Base-by-base conservation (phyloP, 2,888 invertebrate genomes). In the Orchesellides sinensis region DNA sequence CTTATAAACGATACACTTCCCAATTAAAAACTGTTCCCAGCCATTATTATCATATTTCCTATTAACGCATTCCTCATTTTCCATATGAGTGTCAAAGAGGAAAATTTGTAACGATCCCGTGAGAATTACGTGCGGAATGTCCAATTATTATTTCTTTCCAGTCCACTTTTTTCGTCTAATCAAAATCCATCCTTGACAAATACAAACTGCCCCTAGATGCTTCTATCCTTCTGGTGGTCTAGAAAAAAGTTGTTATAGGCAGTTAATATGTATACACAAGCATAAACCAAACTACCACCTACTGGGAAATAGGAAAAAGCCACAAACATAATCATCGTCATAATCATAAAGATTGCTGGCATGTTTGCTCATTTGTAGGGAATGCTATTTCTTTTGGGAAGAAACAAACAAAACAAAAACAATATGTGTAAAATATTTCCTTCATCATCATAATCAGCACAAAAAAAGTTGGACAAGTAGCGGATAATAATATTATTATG, bases 261-360 rank as follows among this genome's bases (percentile, higher is more conserved):
- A n/a, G n/a, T n/a, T n/a, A n/a, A 8, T 35, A 35, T 12, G 12
- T 35, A 5, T 12, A 35, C 12, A 35, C 5, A 35, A 35, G 35
- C 6, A 35, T n/a, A 40, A 40, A n/a, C 40, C n/a, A 40, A 8
- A 19, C 1, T 32, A 54, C 40, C 54, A 52, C 74, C 74, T 65
- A 40, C 74, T 65, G 74, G 19, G 74, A 74, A 23, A 56, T 49
- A 66, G n/a, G n/a, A n/a, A n/a, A 65, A 66, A 77, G 68, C 66
- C 75, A 77, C 75, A 77, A 68, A 77, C 56, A 77, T 66, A 65
- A 75, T 75, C 75, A 65, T 54, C 54, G 25, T 75, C 75, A 66
- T 75, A 66, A 68, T 75, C 75, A 75, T 75, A 49, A 75, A 68
- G 63, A 66, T 56, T 19, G 35, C 61, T 66, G 66, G 66, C 49